Evolutionary conservation across 2,113 vertebrate genomes (phyloP), one percentile per base, ranked within the genome.

Genomic region (Rutilus rutilus): DNA sequence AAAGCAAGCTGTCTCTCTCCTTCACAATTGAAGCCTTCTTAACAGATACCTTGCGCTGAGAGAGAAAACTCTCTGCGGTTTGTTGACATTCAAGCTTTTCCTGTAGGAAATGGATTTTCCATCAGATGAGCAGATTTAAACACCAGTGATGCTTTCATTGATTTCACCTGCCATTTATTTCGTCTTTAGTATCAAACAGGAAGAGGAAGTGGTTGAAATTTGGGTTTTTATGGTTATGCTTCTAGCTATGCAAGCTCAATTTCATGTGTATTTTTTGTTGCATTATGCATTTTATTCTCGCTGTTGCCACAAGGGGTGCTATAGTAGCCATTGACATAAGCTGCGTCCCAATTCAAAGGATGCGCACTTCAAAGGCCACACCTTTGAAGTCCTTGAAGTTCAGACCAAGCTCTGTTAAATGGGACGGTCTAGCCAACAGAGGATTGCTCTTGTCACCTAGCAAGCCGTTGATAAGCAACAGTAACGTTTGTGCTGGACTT

Each of bases 11-110:
- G 86, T 85, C 67, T 85, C 59, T 67, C 64, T 67, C 25, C 73
- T 89, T 79, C 86, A 83, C 57, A 85, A 91, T 89, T 89, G 83
- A 78, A 79, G 73, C 85, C 84, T 87, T 88, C 84, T 84, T 12
- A 85, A 87, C 79, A 12, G 27, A 62, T 89, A 81, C n/a, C 4
- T 39, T 45, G 39, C 4, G 52, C 39, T 19, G 76, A 23, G 27
- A 36, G 19, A 7, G 42, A 45, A 81, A 81, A 45, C 8, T 65
- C 23, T 69, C 62, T 73, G 23, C 9, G 12, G 64, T 59, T 73
- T 83, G 39, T 73, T 83, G 65, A 83, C 65, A 27, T 59, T 83
- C 5, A 19, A 23, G 50, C 19, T 73, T 12, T 83, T 82, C 77
- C n/a, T 83, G 67, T 73, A 57, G 81, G 47, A 73, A 71, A 83